Evolutionary conservation across 2,888 invertebrate species (phyloP), one percentile per base, ranked within the genome.

Genomic region (Ischnura elegans): DNA sequence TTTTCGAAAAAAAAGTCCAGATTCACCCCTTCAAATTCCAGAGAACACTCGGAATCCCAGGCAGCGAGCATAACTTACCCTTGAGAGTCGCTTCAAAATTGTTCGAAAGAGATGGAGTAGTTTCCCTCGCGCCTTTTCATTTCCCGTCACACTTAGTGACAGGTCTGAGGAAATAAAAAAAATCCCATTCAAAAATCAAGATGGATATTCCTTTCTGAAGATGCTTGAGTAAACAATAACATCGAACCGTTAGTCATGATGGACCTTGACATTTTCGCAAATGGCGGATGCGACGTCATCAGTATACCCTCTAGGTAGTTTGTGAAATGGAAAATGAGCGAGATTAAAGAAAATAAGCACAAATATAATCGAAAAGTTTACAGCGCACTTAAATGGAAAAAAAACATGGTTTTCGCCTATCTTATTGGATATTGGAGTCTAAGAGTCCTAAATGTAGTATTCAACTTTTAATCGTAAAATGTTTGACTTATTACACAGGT

Each of bases 21-120:
- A 76, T 36, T 76, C 76, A 76, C 76, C 36, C 76, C 76, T 76
- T 76, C 76, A 76, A 76, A 76, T 76, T 76, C 76, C 76, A 16
- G 76, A 76, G 76, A 76, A 36, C 76, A 36, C 76, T 76, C 76
- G 36, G 36, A 76, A 76, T 36, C 76, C 76, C 36, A 36, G 36
- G 76, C 76, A 76, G 76, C 76, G 76, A 76, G 76, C 76, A 76
- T 76, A 76, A 76, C 76, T 76, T 76, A 76, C 36, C n/a, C 76
- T 76, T 13, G 76, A 76, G 76, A 76, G 76, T 36, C 76, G 13
- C 76, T 76, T 76, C 76, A 76, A 76, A 76, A 76, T 76, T 29
- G 76, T 76, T 76, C 76, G 76, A 36, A 76, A 76, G 76, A 76
- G 76, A 76, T 76, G 76, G 76, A 76, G 76, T 76, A 36, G 76